Percentiles rank a stretch among this genome's conserved stretches.
Evolutionary conservation across 1,140 invertebrate species (phyloP).

Genomic region (Lepidurus arcticus): DNA sequence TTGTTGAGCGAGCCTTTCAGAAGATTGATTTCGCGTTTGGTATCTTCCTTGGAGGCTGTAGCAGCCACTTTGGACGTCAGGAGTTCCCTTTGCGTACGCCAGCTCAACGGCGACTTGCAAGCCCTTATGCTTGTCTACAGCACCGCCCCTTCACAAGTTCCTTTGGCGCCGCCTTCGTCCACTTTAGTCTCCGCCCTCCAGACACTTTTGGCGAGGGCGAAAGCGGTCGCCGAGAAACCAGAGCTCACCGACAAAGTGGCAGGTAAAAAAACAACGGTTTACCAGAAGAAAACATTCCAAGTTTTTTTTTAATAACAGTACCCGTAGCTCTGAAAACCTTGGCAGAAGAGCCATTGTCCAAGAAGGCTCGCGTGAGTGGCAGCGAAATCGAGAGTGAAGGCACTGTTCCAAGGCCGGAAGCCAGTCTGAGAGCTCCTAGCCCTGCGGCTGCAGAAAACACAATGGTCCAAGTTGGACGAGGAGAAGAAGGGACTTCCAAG

Average conservation of each 20-base stretch:
- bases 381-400: background rate
- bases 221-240: background rate
- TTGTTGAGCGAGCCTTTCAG: constrained; percentile 8
- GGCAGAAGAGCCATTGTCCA: background rate
- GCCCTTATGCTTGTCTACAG: background rate
- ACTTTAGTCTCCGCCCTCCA: background rate
- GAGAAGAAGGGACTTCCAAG: background rate
- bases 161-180: background rate
- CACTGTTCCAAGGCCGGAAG: background rate
- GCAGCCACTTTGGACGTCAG: background rate
- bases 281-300: background rate
- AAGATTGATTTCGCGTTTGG: constrained; percentile 8
- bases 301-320: background rate
- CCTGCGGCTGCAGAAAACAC: background rate
- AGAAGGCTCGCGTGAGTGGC: background rate
- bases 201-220: background rate
- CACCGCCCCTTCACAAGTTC: background rate
- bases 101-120: constrained; percentile 6
- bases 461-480: background rate
- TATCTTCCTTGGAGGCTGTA: background rate
- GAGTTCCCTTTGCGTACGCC: background rate
- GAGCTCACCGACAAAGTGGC: background rate
- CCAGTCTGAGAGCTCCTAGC: background rate
- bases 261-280: background rate
- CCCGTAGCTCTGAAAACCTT: background rate